Evolutionary conservation across 2,113 vertebrate species (phyloP).

Genomic region (Paramormyrops kingsleyae): DNA sequence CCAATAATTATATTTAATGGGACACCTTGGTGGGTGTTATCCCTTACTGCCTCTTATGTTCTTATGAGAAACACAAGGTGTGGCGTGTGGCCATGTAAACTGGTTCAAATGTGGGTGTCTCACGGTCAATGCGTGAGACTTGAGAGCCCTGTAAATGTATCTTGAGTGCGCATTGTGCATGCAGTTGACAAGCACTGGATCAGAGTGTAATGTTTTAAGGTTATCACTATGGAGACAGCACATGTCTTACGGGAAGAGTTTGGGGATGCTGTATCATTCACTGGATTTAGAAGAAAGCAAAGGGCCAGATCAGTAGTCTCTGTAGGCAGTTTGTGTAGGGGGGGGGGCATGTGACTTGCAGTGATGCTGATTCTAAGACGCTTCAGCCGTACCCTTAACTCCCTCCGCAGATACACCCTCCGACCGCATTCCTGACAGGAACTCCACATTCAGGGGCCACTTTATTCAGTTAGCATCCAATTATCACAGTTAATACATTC

Average conservation of each 20-base stretch:
- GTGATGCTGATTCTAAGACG: not conserved
- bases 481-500: not conserved
- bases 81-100: no score
- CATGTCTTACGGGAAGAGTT: not conserved
- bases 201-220: not conserved
- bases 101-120: no score
- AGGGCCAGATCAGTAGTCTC: not conserved
- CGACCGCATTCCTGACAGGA: not conserved
- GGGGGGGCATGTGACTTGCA: not conserved
- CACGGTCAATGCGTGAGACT: no score
- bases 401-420: not conserved
- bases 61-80: no score
- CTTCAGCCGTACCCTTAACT: not conserved
- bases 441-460: not conserved
- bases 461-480: not conserved
- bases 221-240: not conserved
- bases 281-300: not conserved
- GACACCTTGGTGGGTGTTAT: no score
- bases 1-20: no score
- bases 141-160: no score
- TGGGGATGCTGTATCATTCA: not conserved
- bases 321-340: not conserved
- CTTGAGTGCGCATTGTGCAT: not conserved
- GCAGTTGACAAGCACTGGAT: not conserved
- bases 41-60: no score